phyloP scores from a whole-genome alignment of 2,797 vertebrate genomes.

The Valencia hispanica region DNA sequence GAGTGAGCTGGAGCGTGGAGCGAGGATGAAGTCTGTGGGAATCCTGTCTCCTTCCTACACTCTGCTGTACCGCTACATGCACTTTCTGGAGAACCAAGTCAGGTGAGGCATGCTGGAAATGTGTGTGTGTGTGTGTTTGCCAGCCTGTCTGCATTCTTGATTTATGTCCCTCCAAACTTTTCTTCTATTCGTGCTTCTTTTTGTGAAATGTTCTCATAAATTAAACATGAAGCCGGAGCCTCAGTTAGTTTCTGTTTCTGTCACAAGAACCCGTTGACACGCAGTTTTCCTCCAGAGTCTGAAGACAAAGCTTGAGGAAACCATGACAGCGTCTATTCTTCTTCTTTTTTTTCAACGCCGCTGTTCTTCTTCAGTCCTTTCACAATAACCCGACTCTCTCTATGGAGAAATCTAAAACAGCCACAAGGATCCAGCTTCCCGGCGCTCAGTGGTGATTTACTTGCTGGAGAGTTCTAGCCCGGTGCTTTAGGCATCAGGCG shows the following conservation, averaged over 20 bases:
- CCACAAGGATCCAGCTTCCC: slow-evolving; percentile 17
- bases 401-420: slow-evolving; percentile 29
- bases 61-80: slow-evolving; percentile 97
- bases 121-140: not conserved
- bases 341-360: slow-evolving; percentile 28
- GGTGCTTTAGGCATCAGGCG: not conserved
- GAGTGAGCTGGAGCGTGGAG: slow-evolving; percentile 94
- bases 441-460: not conserved
- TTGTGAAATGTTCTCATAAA: slow-evolving; percentile 61
- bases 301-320: slow-evolving; percentile 34
- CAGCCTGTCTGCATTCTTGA: not conserved
- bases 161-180: not conserved
- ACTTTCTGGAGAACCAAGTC: slow-evolving; percentile 99
- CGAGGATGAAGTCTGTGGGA: slow-evolving; percentile 98
- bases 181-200: slow-evolving; percentile 41
- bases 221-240: slow-evolving; percentile 70
- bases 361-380: slow-evolving; percentile 28
- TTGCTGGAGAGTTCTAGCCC: not conserved
- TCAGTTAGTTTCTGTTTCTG: slow-evolving; percentile 24
- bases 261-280: slow-evolving; percentile 48
- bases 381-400: slow-evolving; percentile 4
- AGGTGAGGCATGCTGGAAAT: slow-evolving; percentile 79
- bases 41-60: slow-evolving; percentile 98
- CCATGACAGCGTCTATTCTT: slow-evolving; percentile 36
- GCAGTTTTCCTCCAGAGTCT: slow-evolving; percentile 37